Base-by-base conservation (phyloP, 2,888 invertebrate genomes). In the Lasioglossum morio region DNA sequence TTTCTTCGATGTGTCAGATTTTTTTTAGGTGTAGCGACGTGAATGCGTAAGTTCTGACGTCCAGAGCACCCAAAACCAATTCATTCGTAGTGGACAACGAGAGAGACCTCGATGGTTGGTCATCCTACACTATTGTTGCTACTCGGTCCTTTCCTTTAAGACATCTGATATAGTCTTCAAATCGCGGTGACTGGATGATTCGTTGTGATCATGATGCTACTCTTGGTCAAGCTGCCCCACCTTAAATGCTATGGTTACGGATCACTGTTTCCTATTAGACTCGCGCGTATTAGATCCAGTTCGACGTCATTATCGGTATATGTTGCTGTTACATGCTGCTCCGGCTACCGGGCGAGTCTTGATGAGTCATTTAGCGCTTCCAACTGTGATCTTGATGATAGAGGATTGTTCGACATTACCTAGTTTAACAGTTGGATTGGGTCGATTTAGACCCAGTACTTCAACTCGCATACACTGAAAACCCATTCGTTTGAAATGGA, bases 251-350 rank as follows among this genome's bases (percentile, higher is more conserved):
- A 74, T 57, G 37, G 84, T 84, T n/a, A 77, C 83, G 84, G 83
- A 30, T 84, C 84, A 83, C 72, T 77, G 83, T 82, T 77, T 82
- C 83, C 69, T 77, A 82, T 82, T 84, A 84, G 84, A 77, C 73
- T 40, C 69, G 40, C 40, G 46, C 46, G 77, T 34, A 46, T 72
- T 79, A n/a, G 37, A 19, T 72, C 30, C 40, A 69, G 40, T 23
- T 34, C 40, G 40, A 23, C 34, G 69, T 69, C 69, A 40, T 69
- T 37, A 40, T 69, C 69, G 40, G 4, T 14, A 23, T 14, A 23
- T 14, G 40, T 12, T 37, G n/a, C 23, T 69, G 69, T n/a, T 40
- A 34, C 66, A 19, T 8, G 30, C 66, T 30, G 30, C 19, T 2
- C 30, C 30, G 19, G 34, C 66, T 30, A 19, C 19, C 7, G 66